Evolutionary conservation across 1,140 invertebrate genomes (phyloP).

Genomic region (Polyergus mexicanus): DNA sequence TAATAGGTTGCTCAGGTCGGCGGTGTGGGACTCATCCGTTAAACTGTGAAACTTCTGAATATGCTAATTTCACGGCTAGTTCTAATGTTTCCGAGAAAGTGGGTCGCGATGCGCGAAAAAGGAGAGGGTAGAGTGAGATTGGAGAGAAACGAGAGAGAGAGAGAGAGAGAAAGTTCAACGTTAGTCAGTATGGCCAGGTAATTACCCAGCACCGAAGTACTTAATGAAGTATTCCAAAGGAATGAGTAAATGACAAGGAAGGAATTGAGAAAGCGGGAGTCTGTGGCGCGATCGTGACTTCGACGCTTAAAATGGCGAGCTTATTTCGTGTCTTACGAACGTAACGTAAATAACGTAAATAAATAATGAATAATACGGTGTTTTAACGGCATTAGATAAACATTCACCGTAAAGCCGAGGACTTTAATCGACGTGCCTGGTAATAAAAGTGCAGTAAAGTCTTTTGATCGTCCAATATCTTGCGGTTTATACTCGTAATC

Average conservation of each 20-base stretch:
- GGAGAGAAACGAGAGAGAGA: conserved; percentile 38
- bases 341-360: conserved; percentile 23
- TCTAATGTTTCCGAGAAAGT: conserved; percentile 81
- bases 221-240: conserved; percentile 79
- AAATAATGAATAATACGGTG: not conserved
- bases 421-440: conserved; percentile 6
- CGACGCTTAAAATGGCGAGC: not conserved
- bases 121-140: conserved; percentile 19
- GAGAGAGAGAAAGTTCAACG: conserved; percentile 70
- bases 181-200: conserved; percentile 76
- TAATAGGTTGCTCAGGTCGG: conserved; percentile 75
- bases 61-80: conserved; percentile 84
- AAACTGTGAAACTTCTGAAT: conserved; percentile 84
- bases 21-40: conserved; percentile 77
- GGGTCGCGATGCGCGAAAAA: conserved; percentile 63
- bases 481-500: not conserved
- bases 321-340: not conserved
- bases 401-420: not conserved
- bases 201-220: conserved; percentile 77
- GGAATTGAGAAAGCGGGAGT: conserved; percentile 12
- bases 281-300: conserved; percentile 32
- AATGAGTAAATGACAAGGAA: conserved; percentile 75
- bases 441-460: conserved; percentile 14
- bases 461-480: not conserved
- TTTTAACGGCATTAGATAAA: not conserved